Evolutionary conservation across 37 sponge, comb jelly and placozoan species (phyloP).

Genomic region (Aphrocallistes beatrix): DNA sequence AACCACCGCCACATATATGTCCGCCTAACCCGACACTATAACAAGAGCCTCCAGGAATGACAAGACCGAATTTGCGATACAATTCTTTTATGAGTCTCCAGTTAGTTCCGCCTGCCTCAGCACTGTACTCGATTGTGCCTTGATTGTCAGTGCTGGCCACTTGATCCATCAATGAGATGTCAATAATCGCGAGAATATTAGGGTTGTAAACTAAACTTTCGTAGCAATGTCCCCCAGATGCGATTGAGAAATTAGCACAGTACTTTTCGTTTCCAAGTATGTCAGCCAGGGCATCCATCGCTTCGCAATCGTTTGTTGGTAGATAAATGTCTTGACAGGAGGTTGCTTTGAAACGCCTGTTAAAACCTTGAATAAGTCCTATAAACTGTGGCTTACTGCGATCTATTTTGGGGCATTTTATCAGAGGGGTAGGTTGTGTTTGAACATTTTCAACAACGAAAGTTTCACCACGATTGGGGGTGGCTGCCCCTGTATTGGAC

Average conservation of each 20-base stretch:
- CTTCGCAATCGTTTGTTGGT: neutral
- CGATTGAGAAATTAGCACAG: neutral
- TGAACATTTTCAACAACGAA: too few species aligned
- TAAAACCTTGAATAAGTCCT: neutral
- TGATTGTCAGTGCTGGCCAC: neutral
- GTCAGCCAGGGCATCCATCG: neutral
- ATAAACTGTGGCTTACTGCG: neutral
- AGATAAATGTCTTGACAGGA: neutral
- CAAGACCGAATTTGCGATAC: neutral
- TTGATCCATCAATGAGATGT: neutral
- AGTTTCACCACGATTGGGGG: too few species aligned
- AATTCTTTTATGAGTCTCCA: neutral
- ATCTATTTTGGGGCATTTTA: too few species aligned
- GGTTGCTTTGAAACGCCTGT: neutral
- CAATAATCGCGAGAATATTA: neutral
- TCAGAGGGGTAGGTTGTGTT: too few species aligned
- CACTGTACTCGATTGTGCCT: neutral
- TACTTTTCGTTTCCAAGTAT: neutral
- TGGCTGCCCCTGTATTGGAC: too few species aligned
- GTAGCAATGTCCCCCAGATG: neutral
- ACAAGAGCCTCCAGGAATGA: neutral
- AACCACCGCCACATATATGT: constrained; percentile 7
- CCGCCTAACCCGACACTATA: constrained; percentile 16
- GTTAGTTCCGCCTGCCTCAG: neutral
- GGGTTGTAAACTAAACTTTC: neutral